Conservation (phyloP, 2,797 vertebrate species). For the Spinibarbus caldwelli region DNA sequence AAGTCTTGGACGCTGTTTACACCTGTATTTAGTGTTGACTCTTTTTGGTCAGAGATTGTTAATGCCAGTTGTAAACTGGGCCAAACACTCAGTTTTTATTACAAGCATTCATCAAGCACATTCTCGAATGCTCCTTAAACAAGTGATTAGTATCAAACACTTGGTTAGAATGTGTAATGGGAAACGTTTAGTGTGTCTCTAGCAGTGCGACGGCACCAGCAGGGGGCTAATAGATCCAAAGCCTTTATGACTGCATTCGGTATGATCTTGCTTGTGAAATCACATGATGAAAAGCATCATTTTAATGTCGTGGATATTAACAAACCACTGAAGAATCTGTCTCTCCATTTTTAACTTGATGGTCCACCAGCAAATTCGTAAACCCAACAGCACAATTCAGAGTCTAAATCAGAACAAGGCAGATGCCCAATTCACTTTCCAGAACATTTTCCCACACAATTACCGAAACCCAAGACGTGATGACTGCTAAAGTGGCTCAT, state of each 20-base stretch:
- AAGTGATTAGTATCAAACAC: conserved; percentile 34
- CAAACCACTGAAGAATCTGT: conserved; percentile 23
- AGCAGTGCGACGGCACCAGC: conserved; percentile 35
- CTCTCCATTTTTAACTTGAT: conserved; percentile 16
- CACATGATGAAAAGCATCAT: conserved; percentile 23
- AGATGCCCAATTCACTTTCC: conserved; percentile 32
- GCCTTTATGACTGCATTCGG: conserved; percentile 46
- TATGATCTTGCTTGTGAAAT: conserved; percentile 37
- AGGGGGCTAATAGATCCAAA: conserved; percentile 48
- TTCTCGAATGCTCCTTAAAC: conserved; percentile 23
- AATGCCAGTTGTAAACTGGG: background rate
- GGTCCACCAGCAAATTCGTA: background rate
- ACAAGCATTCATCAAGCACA: background rate
- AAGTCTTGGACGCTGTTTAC: background rate
- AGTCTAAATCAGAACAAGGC: conserved; percentile 25
- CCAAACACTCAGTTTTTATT: conserved; percentile 1
- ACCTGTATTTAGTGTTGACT: background rate
- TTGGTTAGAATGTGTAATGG: conserved; percentile 28
- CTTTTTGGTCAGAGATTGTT: background rate
- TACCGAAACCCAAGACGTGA: conserved; percentile 17
- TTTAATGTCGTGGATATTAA: conserved; percentile 35
- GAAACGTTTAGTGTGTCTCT: conserved; percentile 26
- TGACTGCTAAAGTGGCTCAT: conserved; percentile 32
- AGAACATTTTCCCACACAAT: conserved; percentile 37
- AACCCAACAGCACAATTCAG: conserved; percentile 16